phyloP scores from a whole-genome alignment of 2,113 vertebrate genomes.

The Cebidichthys violaceus region DNA sequence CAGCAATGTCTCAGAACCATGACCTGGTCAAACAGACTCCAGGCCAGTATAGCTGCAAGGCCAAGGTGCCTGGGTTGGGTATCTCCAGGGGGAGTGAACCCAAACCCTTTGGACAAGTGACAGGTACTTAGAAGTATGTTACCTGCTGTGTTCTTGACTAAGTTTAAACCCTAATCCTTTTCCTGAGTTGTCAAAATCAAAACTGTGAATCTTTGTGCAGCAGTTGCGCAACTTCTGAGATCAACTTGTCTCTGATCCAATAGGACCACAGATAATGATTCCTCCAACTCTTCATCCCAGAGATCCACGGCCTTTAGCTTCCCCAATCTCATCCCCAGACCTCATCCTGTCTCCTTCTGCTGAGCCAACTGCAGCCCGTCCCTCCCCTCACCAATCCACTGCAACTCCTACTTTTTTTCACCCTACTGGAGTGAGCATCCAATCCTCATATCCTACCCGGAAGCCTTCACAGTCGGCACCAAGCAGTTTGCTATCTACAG shows the following conservation, averaged over 20 bases:
- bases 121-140: conserved; percentile 23
- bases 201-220: background rate
- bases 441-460: background rate
- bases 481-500: background rate
- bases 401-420: background rate
- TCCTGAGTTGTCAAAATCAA: background rate
- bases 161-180: background rate
- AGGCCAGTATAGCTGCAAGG: conserved; percentile 74
- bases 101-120: conserved; percentile 16
- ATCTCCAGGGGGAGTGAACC: conserved; percentile 58
- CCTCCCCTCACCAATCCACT: background rate
- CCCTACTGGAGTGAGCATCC: background rate
- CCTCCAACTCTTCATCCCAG: background rate
- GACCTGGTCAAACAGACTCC: rapidly evolving
- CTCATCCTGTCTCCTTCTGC: background rate
- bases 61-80: conserved; percentile 56
- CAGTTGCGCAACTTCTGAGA: background rate
- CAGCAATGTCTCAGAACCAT: conserved; percentile 27
- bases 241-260: conserved; percentile 28
- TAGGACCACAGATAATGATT: background rate
- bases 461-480: background rate
- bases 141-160: background rate
- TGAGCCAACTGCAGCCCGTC: background rate
- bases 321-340: background rate
- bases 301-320: background rate